These are phyloP conservation scores for Callyntrura sp. DNA, from an alignment of 2,888 invertebrate species.

Conservation along the genomic window DNA sequence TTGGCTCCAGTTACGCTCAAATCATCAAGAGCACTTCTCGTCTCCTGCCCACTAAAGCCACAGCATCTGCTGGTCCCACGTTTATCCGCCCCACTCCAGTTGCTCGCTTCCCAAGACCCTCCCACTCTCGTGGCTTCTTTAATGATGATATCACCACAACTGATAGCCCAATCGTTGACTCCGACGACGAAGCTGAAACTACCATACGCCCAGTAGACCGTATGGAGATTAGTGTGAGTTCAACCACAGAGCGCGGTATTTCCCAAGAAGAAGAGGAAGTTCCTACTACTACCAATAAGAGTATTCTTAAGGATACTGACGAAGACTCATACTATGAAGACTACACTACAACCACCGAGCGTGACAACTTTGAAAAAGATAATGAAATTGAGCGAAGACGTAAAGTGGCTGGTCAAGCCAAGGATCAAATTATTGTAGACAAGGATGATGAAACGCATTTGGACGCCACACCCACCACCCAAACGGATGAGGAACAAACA, in stretches of 20 bases:
- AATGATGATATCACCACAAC: conserved; percentile 81
- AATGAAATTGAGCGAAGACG: conserved; percentile 85
- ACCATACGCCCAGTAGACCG: conserved; percentile 73
- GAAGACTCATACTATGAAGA: conserved; percentile 79
- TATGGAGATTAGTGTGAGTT: conserved; percentile 78
- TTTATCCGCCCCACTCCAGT: conserved; percentile 85
- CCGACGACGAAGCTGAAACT: conserved; percentile 78
- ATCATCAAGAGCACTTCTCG: conserved; percentile 92
- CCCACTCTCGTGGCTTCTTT: conserved; percentile 84
- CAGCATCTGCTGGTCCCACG: conserved; percentile 77
- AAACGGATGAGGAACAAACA: conserved; percentile 84
- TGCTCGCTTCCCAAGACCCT: conserved; percentile 86
- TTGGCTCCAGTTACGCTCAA: conserved; percentile 91
- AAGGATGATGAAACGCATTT: conserved; percentile 68
- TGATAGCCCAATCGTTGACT: conserved; percentile 81
- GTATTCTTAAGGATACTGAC: conserved; percentile 50
- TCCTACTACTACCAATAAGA: conserved; percentile 68
- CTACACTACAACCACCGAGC: conserved; percentile 70
- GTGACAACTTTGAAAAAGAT: conserved; percentile 75
- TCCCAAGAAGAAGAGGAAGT: conserved; percentile 74
- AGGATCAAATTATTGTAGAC: conserved; percentile 84
- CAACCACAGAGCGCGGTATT: conserved; percentile 72
- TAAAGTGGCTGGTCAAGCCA: conserved; percentile 83
- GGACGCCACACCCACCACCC: conserved; percentile 73
- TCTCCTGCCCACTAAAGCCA: conserved; percentile 85